These are phyloP conservation scores for Saccopteryx leptura DNA, from an alignment of 2,113 vertebrate genomes.

Conservation along the genomic window DNA sequence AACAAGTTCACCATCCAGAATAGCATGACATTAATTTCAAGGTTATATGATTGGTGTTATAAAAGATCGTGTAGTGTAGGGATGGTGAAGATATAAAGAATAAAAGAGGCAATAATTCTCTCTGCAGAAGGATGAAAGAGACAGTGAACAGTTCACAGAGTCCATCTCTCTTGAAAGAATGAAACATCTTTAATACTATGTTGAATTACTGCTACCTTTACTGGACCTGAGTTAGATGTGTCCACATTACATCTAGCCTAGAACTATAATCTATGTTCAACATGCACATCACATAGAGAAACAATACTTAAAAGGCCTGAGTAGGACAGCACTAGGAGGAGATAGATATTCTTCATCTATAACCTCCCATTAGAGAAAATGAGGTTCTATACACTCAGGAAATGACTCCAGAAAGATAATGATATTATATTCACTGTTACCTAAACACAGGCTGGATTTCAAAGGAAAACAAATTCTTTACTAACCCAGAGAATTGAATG, in stretches of 20 bases:
- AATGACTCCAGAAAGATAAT: conserved; percentile 50
- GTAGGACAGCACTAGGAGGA: background rate
- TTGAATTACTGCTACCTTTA: background rate
- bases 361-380: conserved; percentile 39
- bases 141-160: background rate
- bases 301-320: background rate
- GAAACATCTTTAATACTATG: background rate
- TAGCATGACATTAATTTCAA: background rate
- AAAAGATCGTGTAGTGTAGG: fast-evolving
- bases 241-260: background rate
- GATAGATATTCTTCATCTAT: background rate
- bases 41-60: background rate
- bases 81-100: background rate
- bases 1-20: conserved; percentile 12
- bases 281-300: conserved; percentile 21
- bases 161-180: background rate
- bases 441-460: background rate
- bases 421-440: conserved; percentile 61
- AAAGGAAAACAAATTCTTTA: background rate
- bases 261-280: background rate
- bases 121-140: background rate
- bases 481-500: background rate
- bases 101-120: background rate
- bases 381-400: conserved; percentile 17
- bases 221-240: background rate